Evolutionary conservation across 2,797 vertebrate species (phyloP).

Genomic region (Clarias pachynema): DNA sequence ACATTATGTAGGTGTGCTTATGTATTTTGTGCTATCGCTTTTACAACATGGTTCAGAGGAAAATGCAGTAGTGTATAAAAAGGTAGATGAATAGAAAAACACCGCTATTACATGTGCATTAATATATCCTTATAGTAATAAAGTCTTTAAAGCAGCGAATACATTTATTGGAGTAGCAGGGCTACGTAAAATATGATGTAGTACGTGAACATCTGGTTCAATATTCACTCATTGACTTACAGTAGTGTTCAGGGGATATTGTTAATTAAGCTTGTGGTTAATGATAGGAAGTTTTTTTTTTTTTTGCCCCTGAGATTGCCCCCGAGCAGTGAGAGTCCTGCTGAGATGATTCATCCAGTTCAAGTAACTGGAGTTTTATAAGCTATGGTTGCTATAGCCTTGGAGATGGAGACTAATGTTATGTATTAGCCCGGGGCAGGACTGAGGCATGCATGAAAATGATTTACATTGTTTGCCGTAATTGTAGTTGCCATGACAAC

Average conservation of each 20-base stretch:
- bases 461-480: constrained; percentile 46
- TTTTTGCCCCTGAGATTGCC: not conserved
- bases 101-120: not conserved
- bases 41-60: not conserved
- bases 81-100: not conserved
- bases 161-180: not conserved
- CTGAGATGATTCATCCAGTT: constrained; percentile 31
- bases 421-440: constrained; percentile 49
- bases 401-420: constrained; percentile 47
- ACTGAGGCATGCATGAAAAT: constrained; percentile 51
- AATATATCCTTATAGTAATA: not conserved
- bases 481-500: constrained; percentile 51
- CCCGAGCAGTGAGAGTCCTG: constrained; percentile 16
- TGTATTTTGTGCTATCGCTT: not conserved
- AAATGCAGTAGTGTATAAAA: not conserved
- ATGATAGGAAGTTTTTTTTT: constrained; percentile 8
- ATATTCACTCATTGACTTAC: constrained; percentile 3
- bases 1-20: not conserved
- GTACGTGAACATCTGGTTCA: constrained; percentile 7
- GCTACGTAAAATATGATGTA: constrained; percentile 3
- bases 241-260: constrained; percentile 9
- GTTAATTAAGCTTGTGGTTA: constrained; percentile 30
- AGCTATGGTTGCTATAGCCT: constrained; percentile 28
- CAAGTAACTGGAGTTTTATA: constrained; percentile 30
- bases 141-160: not conserved